Conservation (phyloP, 2,888 invertebrate species). For the Tetrapedia diversipes region DNA sequence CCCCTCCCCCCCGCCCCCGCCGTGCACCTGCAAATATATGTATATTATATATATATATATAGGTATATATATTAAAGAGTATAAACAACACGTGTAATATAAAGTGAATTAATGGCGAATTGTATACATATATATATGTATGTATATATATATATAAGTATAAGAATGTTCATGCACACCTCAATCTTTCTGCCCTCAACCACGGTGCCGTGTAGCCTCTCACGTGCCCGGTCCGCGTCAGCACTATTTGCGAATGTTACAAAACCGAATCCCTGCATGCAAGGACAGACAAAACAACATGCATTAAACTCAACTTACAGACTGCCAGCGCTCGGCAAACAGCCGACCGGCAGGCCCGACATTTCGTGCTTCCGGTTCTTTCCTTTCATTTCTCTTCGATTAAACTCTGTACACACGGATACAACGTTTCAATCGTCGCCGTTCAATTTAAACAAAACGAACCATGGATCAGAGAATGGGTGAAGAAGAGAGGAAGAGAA, state of each 20-base stretch:
- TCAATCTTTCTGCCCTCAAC: conserved; percentile 99
- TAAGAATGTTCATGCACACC: conserved; percentile 96
- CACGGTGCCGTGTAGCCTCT: conserved; percentile 99
- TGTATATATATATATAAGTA: conserved; percentile 80
- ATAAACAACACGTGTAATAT: conserved; percentile 52
- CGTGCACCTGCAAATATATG: conserved; percentile 55
- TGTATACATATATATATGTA: conserved; percentile 79
- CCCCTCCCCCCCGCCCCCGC: conserved; percentile 54
- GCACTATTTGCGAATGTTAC: conserved; percentile 99
- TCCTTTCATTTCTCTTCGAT: too few relatives aligned
- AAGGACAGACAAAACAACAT: conserved; percentile 96
- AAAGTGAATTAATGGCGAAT: conserved; percentile 72
- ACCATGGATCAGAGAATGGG: background rate
- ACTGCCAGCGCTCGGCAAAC: conserved; percentile 79
- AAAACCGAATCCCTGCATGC: conserved; percentile 99
- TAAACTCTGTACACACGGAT: background rate
- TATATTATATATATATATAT: too few relatives aligned
- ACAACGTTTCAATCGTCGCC: conserved; percentile 4
- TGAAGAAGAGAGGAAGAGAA: background rate
- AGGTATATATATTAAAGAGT: too few relatives aligned
- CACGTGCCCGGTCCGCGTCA: conserved; percentile 99
- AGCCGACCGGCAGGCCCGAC: conserved; percentile 68
- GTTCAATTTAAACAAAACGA: background rate
- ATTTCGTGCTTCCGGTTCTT: conserved; percentile 65
- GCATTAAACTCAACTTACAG: conserved; percentile 88